Percentiles rank a stretch among this genome's conserved stretches.
These are phyloP conservation scores for Plagodis pulveraria DNA, from an alignment of 2,888 invertebrate genomes.

Conservation along the genomic window DNA sequence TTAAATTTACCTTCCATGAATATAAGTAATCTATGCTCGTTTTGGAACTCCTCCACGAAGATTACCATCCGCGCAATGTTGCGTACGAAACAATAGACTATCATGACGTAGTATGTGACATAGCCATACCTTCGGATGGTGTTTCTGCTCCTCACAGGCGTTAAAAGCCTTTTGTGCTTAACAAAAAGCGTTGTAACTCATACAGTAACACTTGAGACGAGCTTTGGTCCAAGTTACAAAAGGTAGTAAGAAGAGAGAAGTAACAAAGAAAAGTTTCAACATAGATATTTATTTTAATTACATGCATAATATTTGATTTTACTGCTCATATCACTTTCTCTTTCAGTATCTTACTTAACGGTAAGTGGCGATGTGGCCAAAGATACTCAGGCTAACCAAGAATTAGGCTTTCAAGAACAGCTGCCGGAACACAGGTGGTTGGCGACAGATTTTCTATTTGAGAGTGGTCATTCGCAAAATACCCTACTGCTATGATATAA, in stretches of 20 bases:
- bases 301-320: too few species aligned
- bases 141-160: slow-evolving; percentile 31
- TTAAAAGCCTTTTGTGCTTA: slow-evolving; percentile 67
- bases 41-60: neutral
- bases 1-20: neutral
- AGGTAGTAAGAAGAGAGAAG: neutral
- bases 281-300: too few species aligned
- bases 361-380: too few species aligned
- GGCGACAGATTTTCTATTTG: too few species aligned
- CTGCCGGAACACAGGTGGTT: too few species aligned
- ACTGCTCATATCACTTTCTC: too few species aligned
- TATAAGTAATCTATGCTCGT: neutral
- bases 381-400: too few species aligned
- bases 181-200: slow-evolving; percentile 68
- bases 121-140: slow-evolving; percentile 22
- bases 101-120: slow-evolving; percentile 38
- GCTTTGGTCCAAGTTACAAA: slow-evolving; percentile 40
- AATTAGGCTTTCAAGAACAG: too few species aligned
- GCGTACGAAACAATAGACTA: slow-evolving; percentile 47
- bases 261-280: too few species aligned
- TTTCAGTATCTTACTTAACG: too few species aligned
- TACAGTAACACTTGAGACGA: slow-evolving; percentile 58
- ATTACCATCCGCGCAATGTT: slow-evolving; percentile 4
- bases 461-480: too few species aligned
- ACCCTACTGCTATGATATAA: too few species aligned